Evolutionary conservation across 1,140 invertebrate species (phyloP).

Genomic region (Drosophila pseudoobscura): DNA sequence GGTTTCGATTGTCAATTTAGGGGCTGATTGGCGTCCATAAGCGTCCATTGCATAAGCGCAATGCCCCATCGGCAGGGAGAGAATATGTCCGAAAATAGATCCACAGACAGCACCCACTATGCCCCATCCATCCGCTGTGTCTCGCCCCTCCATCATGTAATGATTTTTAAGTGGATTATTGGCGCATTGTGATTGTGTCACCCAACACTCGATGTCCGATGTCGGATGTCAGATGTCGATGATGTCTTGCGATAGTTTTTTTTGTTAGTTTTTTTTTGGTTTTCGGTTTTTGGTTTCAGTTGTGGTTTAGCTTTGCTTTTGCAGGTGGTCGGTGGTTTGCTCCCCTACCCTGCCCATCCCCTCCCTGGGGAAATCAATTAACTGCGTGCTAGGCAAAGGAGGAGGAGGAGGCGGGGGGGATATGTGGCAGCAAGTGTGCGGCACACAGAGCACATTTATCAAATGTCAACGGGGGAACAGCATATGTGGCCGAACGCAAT

Average conservation of each 20-base stretch:
- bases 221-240: too few species aligned
- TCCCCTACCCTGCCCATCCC: too few species aligned
- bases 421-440: constrained; percentile 1
- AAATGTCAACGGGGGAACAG: constrained; percentile 50
- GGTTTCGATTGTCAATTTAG: constrained; percentile 64
- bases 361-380: constrained; percentile 72
- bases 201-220: background rate
- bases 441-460: constrained; percentile 60
- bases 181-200: constrained; percentile 49
- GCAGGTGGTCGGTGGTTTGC: constrained; percentile 4
- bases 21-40: constrained; percentile 63
- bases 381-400: constrained; percentile 53
- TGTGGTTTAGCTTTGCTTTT: constrained; percentile 8
- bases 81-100: constrained; percentile 56
- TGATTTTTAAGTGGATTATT: constrained; percentile 74
- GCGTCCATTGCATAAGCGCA: constrained; percentile 56
- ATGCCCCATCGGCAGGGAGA: constrained; percentile 18
- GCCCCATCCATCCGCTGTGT: background rate
- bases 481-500: constrained; percentile 30
- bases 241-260: constrained; percentile 36
- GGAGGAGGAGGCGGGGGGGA: too few species aligned
- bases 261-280: constrained; percentile 6
- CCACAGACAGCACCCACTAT: constrained; percentile 19
- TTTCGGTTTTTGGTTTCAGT: constrained; percentile 19
- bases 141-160: constrained; percentile 3